Conservation (phyloP, 2,888 invertebrate genomes). For the Philhelius pedissequus region DNA sequence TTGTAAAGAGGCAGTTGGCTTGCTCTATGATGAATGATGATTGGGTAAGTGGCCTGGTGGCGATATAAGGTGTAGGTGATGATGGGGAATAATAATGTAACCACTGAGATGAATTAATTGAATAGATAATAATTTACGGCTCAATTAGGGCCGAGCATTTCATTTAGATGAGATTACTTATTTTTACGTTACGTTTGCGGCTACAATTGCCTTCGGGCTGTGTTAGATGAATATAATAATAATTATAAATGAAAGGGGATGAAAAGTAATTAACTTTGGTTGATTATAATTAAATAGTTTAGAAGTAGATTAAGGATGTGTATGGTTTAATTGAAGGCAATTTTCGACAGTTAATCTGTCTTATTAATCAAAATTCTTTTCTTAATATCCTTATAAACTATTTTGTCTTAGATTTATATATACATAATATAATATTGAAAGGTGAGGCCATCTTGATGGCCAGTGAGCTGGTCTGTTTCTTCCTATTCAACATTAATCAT, state of each 20-base stretch:
- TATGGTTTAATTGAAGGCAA: no score
- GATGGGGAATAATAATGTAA: conserved; percentile 16
- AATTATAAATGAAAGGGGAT: neutral
- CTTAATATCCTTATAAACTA: no score
- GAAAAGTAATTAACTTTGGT: conserved; percentile 15
- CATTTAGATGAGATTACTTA: conserved; percentile 43
- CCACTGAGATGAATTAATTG: conserved; percentile 53
- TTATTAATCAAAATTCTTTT: no score
- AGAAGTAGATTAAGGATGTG: no score
- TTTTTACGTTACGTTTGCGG: conserved; percentile 16
- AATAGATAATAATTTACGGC: conserved; percentile 57
- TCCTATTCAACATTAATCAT: no score
- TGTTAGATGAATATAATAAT: neutral
- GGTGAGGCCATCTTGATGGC: no score
- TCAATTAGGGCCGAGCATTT: conserved; percentile 43
- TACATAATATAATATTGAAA: no score
- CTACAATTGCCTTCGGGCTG: neutral
- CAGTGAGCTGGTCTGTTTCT: no score
- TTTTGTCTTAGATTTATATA: no score
- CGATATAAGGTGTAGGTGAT: neutral
- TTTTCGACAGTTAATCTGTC: no score
- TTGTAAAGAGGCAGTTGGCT: conserved; percentile 36
- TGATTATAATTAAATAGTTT: neutral
- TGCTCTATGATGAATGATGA: conserved; percentile 48
- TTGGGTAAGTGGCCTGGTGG: conserved; percentile 46